These are phyloP conservation scores for Pristiophorus japonicus DNA, from an alignment of 2,113 vertebrate genomes.

Conservation along the genomic window DNA sequence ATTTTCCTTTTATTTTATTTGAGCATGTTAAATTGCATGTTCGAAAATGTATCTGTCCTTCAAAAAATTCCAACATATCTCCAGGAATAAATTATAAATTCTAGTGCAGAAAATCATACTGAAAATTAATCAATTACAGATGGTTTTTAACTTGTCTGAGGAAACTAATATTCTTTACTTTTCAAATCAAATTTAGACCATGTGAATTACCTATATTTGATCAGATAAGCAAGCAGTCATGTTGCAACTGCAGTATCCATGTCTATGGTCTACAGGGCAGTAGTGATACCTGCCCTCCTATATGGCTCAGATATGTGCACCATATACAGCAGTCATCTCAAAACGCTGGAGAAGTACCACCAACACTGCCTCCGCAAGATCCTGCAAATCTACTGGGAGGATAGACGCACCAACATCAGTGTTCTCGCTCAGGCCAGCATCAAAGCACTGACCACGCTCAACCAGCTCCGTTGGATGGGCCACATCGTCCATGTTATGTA, in stretches of 20 bases:
- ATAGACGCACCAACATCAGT: no score
- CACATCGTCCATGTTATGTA: no score
- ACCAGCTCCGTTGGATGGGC: no score
- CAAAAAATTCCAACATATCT: neutral
- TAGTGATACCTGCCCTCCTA: no score
- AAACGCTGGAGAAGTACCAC: no score
- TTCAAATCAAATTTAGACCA: conserved; percentile 23
- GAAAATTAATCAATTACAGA: conserved; percentile 31
- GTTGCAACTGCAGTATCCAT: neutral
- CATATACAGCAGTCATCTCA: no score
- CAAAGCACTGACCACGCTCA: no score
- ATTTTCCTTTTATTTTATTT: neutral
- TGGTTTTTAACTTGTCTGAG: conserved; percentile 17
- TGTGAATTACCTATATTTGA: conserved; percentile 11
- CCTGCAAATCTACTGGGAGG: no score
- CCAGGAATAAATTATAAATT: neutral
- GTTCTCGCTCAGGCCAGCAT: no score
- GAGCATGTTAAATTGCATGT: neutral
- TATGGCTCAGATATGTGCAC: no score
- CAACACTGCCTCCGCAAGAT: no score
- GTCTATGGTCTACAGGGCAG: no score
- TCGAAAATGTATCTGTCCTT: neutral
- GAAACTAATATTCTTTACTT: conserved; percentile 23
- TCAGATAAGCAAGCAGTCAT: neutral
- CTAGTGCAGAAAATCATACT: neutral